Percentiles rank a stretch among this genome's conserved stretches.
These are phyloP conservation scores for Pluvialis apricaria DNA, from an alignment of 2,113 vertebrate species.

Conservation along the genomic window DNA sequence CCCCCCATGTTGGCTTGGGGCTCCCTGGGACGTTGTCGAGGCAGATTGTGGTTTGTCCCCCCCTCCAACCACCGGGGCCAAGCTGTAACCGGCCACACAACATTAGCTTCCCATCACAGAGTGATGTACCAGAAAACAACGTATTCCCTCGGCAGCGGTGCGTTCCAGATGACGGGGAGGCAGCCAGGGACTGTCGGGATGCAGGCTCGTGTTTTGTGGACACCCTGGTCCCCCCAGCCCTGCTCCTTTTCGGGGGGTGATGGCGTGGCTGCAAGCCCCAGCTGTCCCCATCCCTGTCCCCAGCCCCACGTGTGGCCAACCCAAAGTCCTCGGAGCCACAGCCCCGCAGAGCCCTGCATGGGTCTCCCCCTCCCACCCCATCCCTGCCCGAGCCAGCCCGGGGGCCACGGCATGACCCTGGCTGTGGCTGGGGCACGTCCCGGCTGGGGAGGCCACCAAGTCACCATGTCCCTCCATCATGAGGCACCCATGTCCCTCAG, in stretches of 20 bases:
- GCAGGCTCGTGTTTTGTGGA: fast-evolving
- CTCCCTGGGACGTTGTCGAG: background rate
- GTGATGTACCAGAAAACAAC: background rate
- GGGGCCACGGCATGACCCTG: fast-evolving
- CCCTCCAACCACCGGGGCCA: fast-evolving
- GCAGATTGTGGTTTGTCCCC: fast-evolving
- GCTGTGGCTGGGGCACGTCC: fast-evolving
- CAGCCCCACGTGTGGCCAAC: background rate
- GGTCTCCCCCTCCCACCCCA: background rate
- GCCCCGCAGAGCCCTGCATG: fast-evolving
- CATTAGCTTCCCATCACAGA: constrained; percentile 27
- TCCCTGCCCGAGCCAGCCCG: fast-evolving
- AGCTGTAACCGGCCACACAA: constrained; percentile 3
- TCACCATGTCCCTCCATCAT: fast-evolving
- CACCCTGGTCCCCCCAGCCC: background rate
- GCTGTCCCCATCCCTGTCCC: background rate
- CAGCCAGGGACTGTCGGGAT: background rate
- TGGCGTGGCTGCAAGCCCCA: background rate
- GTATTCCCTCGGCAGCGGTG: background rate
- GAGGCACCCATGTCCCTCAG: background rate
- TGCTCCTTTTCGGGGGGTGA: background rate
- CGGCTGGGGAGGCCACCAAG: background rate
- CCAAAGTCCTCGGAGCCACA: fast-evolving
- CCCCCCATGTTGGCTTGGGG: fast-evolving
- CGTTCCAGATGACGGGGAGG: background rate